Evolutionary conservation across 2,888 invertebrate genomes (phyloP).

Genomic region (Amiota communis): DNA sequence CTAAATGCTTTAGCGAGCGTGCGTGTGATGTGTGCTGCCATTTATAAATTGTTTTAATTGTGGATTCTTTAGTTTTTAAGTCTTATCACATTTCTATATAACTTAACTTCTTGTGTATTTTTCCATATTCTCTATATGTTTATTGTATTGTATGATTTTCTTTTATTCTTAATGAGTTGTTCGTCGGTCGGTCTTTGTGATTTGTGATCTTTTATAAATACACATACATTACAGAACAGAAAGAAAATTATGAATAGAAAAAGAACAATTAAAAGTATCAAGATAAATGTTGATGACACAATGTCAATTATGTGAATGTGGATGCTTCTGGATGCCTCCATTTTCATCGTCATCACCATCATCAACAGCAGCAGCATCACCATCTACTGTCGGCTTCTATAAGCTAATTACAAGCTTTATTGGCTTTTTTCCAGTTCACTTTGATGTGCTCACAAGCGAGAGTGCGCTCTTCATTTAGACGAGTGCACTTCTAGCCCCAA

Average conservation of each 20-base stretch:
- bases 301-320: constrained; percentile 4
- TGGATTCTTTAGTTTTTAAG: no score
- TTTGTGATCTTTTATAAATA: neutral
- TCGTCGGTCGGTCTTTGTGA: neutral
- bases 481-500: constrained; percentile 60
- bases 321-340: neutral
- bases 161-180: neutral
- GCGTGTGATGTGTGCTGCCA: no score
- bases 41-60: no score
- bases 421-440: constrained; percentile 48
- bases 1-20: no score
- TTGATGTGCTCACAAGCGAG: constrained; percentile 53
- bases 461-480: constrained; percentile 63
- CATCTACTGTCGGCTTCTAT: constrained; percentile 14
- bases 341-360: neutral
- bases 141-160: neutral
- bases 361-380: neutral
- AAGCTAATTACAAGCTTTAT: constrained; percentile 24
- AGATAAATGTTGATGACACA: constrained; percentile 15
- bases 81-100: no score
- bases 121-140: no score
- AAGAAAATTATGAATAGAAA: neutral
- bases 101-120: no score
- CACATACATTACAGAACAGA: neutral
- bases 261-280: constrained; percentile 17